Percentiles rank a stretch among this genome's conserved stretches.
Evolutionary conservation across 1,140 invertebrate species (phyloP).

Genomic region (Leptinotarsa defecta): DNA sequence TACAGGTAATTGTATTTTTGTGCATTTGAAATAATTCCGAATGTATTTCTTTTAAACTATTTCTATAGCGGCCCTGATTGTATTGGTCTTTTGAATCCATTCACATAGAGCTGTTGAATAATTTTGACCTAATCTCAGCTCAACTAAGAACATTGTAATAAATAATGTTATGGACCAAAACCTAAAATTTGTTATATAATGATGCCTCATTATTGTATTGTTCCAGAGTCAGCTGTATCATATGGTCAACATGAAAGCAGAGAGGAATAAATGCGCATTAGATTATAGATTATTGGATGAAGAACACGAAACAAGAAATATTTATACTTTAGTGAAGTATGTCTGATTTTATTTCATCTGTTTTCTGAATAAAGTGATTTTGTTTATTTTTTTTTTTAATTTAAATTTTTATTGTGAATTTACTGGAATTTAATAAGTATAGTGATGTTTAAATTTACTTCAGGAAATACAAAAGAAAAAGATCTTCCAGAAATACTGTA

Average conservation of each 20-base stretch:
- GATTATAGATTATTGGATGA: constrained; percentile 72
- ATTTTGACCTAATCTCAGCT: no score
- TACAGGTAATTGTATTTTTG: constrained; percentile 61
- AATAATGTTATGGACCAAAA: no score
- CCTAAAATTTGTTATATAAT: no score
- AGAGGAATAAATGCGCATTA: constrained; percentile 74
- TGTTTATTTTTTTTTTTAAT: not conserved
- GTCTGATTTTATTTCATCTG: constrained; percentile 35
- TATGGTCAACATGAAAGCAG: constrained; percentile 65
- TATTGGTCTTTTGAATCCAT: no score
- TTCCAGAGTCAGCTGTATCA: constrained; percentile 71
- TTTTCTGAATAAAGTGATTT: not conserved
- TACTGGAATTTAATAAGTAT: no score
- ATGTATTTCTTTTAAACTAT: not conserved
- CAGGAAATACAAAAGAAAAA: no score
- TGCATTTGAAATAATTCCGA: not conserved
- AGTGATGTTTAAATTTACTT: no score
- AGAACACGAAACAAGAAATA: constrained; percentile 62
- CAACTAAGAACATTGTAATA: no score
- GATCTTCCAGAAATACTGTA: no score
- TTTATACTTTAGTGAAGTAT: constrained; percentile 46
- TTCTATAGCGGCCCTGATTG: not conserved
- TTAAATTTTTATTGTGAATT: no score
- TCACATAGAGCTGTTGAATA: no score
- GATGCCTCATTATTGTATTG: constrained; percentile 19